Evolutionary conservation across 2,113 vertebrate species (phyloP), one percentile per base, ranked within the genome.

Genomic region (Nansenia antarctica): DNA sequence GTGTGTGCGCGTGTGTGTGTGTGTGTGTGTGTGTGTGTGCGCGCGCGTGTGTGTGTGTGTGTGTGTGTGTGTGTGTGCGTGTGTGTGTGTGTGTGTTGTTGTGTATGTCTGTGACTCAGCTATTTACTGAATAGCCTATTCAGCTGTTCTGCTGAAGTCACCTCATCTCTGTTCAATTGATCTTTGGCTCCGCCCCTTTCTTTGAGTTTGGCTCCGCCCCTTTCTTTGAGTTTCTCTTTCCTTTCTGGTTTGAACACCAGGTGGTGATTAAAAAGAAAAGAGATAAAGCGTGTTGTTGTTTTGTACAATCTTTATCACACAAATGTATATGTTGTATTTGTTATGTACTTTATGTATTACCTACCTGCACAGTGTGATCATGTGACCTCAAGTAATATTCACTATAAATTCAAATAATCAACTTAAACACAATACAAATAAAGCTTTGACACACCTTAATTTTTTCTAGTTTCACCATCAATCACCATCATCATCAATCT

Each of bases 41-140:
- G n/a, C n/a, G n/a, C n/a, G n/a, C n/a, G n/a, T n/a, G n/a, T n/a
- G n/a, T n/a, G n/a, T n/a, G n/a, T n/a, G n/a, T n/a, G n/a, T n/a
- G n/a, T n/a, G n/a, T n/a, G n/a, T n/a, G n/a, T n/a, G n/a, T n/a
- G n/a, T n/a, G n/a, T n/a, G n/a, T n/a, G n/a, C 11, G 35, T n/a
- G n/a, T n/a, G n/a, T n/a, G n/a, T n/a, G n/a, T n/a, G n/a, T n/a
- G n/a, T n/a, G n/a, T n/a, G n/a, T n/a, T n/a, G n/a, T n/a, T n/a
- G n/a, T n/a, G n/a, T n/a, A n/a, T 57, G 29, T 60, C 30, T 72
- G 67, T 79, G 82, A 86, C 73, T 82, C 77, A 64, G 66, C 68
- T 67, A 3, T 61, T 26, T 70, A 49, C 12, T 7, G 20, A 47
- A 73, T 39, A 74, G 31, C 68, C 35, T 84, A 54, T 66, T 42